phyloP scores from a whole-genome alignment of 1,140 invertebrate species.

The Anadara kagoshimensis region DNA sequence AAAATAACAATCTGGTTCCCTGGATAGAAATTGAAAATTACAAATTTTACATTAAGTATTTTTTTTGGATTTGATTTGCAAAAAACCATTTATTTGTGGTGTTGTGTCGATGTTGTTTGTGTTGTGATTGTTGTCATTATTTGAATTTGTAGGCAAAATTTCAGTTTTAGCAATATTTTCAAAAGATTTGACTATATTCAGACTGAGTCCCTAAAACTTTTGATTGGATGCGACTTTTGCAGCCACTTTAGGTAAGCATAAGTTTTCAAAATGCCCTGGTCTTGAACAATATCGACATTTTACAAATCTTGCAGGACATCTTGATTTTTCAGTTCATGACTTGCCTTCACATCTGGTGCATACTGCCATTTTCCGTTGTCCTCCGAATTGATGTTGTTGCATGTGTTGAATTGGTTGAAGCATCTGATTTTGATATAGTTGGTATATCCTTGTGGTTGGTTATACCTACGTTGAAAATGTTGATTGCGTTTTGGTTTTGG shows the following conservation, averaged over 20 bases:
- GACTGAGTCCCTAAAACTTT: background rate
- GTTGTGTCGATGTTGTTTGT: background rate
- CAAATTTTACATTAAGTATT: no score
- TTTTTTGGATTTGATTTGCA: no score
- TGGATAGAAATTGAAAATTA: no score
- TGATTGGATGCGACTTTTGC: background rate
- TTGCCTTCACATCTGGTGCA: background rate
- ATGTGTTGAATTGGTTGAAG: no score
- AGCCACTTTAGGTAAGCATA: background rate
- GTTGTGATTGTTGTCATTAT: background rate
- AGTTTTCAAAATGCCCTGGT: background rate
- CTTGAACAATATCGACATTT: background rate
- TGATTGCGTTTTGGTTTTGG: background rate
- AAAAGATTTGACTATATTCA: background rate
- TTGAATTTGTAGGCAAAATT: no score
- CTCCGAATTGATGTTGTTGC: background rate
- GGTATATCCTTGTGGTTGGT: no score
- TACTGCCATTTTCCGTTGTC: background rate
- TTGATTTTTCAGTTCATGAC: background rate
- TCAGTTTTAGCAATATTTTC: no score
- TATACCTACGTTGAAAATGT: no score
- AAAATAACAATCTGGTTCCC: no score
- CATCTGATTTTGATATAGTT: no score
- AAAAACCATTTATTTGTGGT: background rate
- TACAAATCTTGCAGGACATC: conserved; percentile 3